phyloP scores from a whole-genome alignment of 2,113 vertebrate species.

The Takifugu bimaculatus region DNA sequence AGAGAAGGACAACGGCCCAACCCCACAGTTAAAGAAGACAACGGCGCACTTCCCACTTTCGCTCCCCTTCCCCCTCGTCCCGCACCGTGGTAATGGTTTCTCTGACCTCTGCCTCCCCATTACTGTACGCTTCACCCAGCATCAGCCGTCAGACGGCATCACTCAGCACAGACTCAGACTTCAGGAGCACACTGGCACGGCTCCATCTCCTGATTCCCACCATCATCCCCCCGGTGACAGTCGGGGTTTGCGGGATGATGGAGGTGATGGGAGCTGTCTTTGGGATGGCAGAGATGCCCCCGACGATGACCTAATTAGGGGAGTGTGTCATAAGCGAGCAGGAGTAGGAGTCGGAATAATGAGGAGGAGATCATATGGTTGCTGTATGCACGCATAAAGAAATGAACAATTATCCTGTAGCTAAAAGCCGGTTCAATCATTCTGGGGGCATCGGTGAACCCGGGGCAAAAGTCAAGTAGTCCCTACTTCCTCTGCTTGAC shows the following conservation, averaged over 20 bases:
- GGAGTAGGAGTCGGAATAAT: no score
- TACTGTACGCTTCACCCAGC: slow-evolving; percentile 70
- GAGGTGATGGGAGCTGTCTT: slow-evolving; percentile 40
- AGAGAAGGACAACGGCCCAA: slow-evolving; percentile 54
- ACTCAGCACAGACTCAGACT: slow-evolving; percentile 59
- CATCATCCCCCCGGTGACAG: slow-evolving; percentile 51
- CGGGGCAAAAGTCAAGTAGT: neutral
- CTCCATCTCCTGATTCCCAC: slow-evolving; percentile 41
- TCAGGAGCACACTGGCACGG: slow-evolving; percentile 42
- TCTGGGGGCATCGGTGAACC: neutral
- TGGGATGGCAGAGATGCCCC: slow-evolving; percentile 57
- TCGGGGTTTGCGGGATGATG: slow-evolving; percentile 46
- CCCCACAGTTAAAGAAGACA: slow-evolving; percentile 58
- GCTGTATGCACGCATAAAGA: neutral
- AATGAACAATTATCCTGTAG: neutral
- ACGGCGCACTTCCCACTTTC: slow-evolving; percentile 46
- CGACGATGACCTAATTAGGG: slow-evolving; percentile 58
- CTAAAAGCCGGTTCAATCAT: neutral
- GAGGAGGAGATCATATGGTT: no score
- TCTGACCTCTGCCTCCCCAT: slow-evolving; percentile 71
- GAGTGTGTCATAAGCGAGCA: slow-evolving; percentile 22
- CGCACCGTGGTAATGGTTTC: slow-evolving; percentile 66
- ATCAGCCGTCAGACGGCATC: slow-evolving; percentile 66
- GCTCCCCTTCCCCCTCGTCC: slow-evolving; percentile 37
- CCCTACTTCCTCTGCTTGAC: neutral